phyloP scores from a whole-genome alignment of 2,797 vertebrate genomes.

The Chrosomus eos region DNA sequence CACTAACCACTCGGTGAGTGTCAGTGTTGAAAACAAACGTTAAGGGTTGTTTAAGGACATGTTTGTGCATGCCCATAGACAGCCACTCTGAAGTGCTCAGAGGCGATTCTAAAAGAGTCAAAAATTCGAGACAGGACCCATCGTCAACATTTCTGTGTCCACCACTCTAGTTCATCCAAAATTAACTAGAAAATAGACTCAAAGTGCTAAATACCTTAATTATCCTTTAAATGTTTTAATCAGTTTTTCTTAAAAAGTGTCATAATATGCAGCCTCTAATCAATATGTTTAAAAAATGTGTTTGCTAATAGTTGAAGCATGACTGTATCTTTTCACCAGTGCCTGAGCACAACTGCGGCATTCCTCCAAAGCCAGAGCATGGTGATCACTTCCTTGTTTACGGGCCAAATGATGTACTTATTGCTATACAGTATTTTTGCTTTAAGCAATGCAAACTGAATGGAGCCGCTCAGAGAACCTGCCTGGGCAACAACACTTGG shows the following conservation, averaged over 20 bases:
- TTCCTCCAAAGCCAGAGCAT: conserved; percentile 85
- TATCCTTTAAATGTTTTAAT: too few relatives aligned
- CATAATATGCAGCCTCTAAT: neutral
- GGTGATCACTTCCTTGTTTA: conserved; percentile 91
- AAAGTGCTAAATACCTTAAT: too few relatives aligned
- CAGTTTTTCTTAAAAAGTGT: neutral
- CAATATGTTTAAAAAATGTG: neutral
- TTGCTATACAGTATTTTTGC: conserved; percentile 90
- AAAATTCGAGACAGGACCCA: too few relatives aligned
- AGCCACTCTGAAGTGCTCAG: too few relatives aligned
- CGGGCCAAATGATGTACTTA: conserved; percentile 86
- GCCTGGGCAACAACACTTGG: conserved; percentile 89
- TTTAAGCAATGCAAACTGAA: conserved; percentile 88
- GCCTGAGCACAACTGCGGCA: conserved; percentile 84
- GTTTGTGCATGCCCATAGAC: too few relatives aligned
- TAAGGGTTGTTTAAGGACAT: too few relatives aligned
- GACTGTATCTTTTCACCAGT: conserved; percentile 72
- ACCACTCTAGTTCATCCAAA: too few relatives aligned
- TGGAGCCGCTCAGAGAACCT: conserved; percentile 87
- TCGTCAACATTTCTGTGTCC: too few relatives aligned
- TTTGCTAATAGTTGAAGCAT: conserved; percentile 33
- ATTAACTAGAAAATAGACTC: too few relatives aligned
- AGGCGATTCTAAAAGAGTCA: too few relatives aligned
- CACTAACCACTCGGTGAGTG: too few relatives aligned
- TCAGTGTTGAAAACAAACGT: too few relatives aligned